Conservation (phyloP, 1,140 invertebrate genomes). For the Apis laboriosa region DNA sequence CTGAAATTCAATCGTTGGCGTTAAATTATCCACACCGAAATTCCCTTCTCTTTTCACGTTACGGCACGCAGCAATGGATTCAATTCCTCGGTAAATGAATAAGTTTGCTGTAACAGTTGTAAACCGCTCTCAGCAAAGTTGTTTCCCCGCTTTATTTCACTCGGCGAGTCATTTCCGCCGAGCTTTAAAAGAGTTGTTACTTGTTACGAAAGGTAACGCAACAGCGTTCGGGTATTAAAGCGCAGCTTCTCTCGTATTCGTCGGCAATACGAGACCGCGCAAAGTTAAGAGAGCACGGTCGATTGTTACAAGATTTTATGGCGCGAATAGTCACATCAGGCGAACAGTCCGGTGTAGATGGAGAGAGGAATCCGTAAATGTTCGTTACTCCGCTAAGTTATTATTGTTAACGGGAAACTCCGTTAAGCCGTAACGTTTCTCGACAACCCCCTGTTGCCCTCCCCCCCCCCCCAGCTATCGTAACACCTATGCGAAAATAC, state of each 20-base stretch:
- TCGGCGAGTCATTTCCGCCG: neutral
- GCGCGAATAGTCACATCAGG: neutral
- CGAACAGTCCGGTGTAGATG: too few species aligned
- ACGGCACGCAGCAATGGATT: neutral
- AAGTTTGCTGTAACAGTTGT: neutral
- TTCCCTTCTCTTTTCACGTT: too few species aligned
- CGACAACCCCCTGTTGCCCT: too few species aligned
- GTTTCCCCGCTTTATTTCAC: neutral
- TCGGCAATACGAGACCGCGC: neutral
- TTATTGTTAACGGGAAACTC: conserved; percentile 34
- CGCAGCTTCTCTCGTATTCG: neutral
- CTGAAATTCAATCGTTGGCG: too few species aligned
- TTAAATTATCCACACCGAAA: too few species aligned
- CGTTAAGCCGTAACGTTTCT: conserved; percentile 35
- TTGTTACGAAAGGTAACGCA: neutral
- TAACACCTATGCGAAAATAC: conserved; percentile 14
- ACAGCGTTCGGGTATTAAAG: neutral
- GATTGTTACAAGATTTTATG: conserved; percentile 40
- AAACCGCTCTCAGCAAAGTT: neutral
- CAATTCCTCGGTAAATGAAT: neutral
- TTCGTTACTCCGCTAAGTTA: conserved; percentile 41
- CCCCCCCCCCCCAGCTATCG: neutral
- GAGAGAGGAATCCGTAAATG: conserved; percentile 20
- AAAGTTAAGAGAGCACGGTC: conserved; percentile 29
- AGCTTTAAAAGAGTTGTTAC: neutral